A percentile compares a stretch with the other conserved stretches of the same genome.
phyloP scores from a whole-genome alignment of 2,888 invertebrate genomes.

The Ophioninae sp. region DNA sequence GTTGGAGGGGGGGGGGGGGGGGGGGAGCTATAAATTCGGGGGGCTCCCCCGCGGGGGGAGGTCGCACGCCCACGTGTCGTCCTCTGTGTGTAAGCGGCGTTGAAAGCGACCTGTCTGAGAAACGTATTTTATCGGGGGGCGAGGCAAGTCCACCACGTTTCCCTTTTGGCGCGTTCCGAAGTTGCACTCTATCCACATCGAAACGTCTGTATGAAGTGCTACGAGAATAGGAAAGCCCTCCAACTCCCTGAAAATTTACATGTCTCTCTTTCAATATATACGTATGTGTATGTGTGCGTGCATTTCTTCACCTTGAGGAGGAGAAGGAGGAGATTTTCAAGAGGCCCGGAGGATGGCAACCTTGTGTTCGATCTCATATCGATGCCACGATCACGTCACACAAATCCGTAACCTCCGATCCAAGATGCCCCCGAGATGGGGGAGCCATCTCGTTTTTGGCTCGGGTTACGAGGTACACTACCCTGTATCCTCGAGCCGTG shows the following conservation, averaged over 20 bases:
- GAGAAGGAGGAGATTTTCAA: slow-evolving; percentile 9
- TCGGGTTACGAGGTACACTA: slow-evolving; percentile 54
- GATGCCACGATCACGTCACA: slow-evolving; percentile 67
- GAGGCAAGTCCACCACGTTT: slow-evolving; percentile 68
- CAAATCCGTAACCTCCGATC: slow-evolving; percentile 51
- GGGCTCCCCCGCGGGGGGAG: slow-evolving; percentile 17
- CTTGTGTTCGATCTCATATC: slow-evolving; percentile 70
- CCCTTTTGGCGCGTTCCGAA: slow-evolving; percentile 73
- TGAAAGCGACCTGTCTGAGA: slow-evolving; percentile 62
- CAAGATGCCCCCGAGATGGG: not conserved
- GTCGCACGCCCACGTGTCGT: slow-evolving; percentile 40
- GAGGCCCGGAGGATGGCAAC: slow-evolving; percentile 59
- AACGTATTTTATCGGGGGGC: slow-evolving; percentile 68
- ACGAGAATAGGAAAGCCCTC: slow-evolving; percentile 11
- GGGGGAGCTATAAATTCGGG: slow-evolving; percentile 11
- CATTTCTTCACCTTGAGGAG: not conserved
- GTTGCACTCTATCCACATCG: slow-evolving; percentile 60
- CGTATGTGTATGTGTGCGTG: not conserved
- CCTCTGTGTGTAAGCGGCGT: slow-evolving; percentile 57
- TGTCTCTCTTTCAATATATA: too few relatives aligned
- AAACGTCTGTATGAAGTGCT: slow-evolving; percentile 19
- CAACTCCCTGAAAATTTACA: not conserved
- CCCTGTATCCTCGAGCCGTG: slow-evolving; percentile 44
- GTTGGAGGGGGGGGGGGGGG: too few relatives aligned
- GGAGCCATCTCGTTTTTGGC: slow-evolving; percentile 59